Percentiles rank a stretch among this genome's conserved stretches.
Evolutionary conservation across 2,797 vertebrate species (phyloP).

Genomic region (Hozukius guyotensis): DNA sequence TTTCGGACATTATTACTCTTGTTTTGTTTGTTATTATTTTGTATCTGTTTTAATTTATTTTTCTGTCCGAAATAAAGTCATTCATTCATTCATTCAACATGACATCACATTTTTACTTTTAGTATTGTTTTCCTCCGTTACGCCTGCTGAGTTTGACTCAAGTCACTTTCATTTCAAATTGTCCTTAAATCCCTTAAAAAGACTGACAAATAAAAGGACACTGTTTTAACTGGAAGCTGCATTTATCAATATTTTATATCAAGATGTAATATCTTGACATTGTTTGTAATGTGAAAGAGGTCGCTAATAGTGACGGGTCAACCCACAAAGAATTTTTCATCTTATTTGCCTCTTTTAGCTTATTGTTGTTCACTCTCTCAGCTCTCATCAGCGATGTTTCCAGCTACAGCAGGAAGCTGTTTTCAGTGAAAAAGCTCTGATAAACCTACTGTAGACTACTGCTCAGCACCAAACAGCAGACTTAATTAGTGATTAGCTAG

Average conservation of each 20-base stretch:
- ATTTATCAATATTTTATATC: not conserved
- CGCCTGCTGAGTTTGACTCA: not conserved
- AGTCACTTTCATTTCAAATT: not conserved
- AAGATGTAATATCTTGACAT: not conserved
- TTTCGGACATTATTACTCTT: no score
- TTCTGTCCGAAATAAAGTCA: no score
- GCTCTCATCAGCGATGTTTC: not conserved
- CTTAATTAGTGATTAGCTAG: not conserved
- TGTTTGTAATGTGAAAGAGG: not conserved
- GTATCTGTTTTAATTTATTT: no score
- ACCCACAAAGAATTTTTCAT: not conserved
- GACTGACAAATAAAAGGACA: not conserved
- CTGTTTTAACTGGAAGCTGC: not conserved
- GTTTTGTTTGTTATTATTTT: no score
- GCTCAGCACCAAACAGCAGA: not conserved
- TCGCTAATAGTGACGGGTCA: not conserved
- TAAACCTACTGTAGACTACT: not conserved
- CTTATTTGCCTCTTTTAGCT: not conserved
- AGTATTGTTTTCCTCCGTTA: not conserved
- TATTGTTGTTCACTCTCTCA: not conserved
- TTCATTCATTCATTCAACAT: no score
- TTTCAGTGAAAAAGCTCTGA: not conserved
- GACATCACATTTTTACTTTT: not conserved
- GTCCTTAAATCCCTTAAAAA: not conserved
- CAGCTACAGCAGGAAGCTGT: not conserved